Evolutionary conservation across 2,888 invertebrate species (phyloP), one percentile per base, ranked within the genome.

Genomic region (Polymixis lichenea): DNA sequence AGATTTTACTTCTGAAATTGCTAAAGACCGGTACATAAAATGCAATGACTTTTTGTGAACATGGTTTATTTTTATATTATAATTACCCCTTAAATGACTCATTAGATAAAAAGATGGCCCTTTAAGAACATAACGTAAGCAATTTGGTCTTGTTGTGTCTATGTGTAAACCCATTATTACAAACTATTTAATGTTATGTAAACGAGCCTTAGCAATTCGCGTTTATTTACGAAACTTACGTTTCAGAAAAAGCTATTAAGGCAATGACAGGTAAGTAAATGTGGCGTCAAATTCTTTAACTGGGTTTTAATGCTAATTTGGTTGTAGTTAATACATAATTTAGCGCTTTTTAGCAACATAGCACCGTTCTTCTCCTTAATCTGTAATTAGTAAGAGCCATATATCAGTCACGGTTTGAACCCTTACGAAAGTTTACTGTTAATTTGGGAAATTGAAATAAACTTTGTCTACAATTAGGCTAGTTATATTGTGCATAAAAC

Each of bases 221-320:
- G 13, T 58, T 19, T 58, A 13, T 49, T 58, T 58, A 25, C 49
- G 19, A 61, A 65, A 64, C 38, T 60, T 32, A 62, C 55, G 19
- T 60, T 77, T 77, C 17, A 62, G 11, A 66, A 68, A 75, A 77
- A 69, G 72, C 70, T 55, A 71, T 75, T 84, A 75, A 65, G 43
- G 61, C 38, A 73, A 69, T 68, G 75, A 75, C 70, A 78, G 66
- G 56, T n/a, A 64, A 81, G 86, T 84, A 76, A 79, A 84, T 86
- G 86, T 86, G 71, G 84, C 86, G 84, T 86, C 43, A 84, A 86
- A 75, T 77, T 46, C 68, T 67, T 66, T 77, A 72, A 86, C 75
- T 71, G 49, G 55, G 67, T 86, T 84, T 79, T 25, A 67, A 85
- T 86, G 86, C 61, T 61, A 86, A 86, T 85, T 7, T 56, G 3